Evolutionary conservation across 2,888 invertebrate genomes (phyloP).

Genomic region (Chydorus sphaericus): DNA sequence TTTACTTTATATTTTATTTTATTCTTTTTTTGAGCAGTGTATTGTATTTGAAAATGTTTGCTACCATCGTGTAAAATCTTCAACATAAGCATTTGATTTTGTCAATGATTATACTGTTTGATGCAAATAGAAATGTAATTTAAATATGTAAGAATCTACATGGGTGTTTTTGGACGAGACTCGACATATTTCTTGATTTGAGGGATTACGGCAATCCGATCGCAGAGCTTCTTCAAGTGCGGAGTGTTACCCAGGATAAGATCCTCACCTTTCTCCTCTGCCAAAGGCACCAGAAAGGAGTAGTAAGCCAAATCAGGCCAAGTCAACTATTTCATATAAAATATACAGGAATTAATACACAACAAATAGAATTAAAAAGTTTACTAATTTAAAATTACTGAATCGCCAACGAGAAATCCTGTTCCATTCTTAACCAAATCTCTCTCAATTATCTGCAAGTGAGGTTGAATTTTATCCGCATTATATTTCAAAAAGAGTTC

Average conservation of each 20-base stretch:
- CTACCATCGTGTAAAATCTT: too few relatives aligned
- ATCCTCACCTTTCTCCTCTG: constrained; percentile 37
- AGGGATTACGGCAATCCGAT: constrained; percentile 37
- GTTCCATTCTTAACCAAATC: constrained; percentile 36
- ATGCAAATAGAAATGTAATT: too few relatives aligned
- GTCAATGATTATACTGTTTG: too few relatives aligned
- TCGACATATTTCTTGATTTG: constrained; percentile 40
- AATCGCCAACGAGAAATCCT: constrained; percentile 40
- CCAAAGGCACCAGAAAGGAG: constrained; percentile 39
- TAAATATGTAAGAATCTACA: too few relatives aligned
- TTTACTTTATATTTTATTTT: too few relatives aligned
- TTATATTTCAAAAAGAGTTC: constrained; percentile 37
- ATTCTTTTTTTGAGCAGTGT: too few relatives aligned
- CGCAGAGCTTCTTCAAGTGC: constrained; percentile 36
- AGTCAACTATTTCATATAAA: constrained; percentile 39
- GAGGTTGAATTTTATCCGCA: constrained; percentile 40
- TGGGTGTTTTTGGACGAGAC: constrained; percentile 40
- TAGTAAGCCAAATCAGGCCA: constrained; percentile 45
- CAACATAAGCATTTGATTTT: too few relatives aligned
- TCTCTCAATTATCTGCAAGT: constrained; percentile 39
- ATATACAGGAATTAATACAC: constrained; percentile 11
- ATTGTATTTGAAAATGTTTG: too few relatives aligned
- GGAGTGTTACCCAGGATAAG: constrained; percentile 38
- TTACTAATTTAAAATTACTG: constrained; percentile 32
- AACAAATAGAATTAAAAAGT: too few relatives aligned